Conservation (phyloP, 2,888 invertebrate species). For the Cecidostiba fungosa region DNA sequence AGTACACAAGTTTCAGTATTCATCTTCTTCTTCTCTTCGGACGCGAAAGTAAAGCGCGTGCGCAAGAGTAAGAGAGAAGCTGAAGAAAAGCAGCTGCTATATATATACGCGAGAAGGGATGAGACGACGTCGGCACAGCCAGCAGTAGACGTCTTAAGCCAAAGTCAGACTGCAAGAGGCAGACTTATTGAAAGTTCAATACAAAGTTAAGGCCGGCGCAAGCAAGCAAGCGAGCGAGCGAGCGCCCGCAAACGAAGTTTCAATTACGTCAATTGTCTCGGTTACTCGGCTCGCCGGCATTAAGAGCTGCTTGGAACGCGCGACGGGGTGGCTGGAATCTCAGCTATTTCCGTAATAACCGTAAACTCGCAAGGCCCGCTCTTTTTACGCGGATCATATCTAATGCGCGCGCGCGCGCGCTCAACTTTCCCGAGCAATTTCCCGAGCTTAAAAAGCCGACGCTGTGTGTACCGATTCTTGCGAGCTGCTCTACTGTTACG, state of each 20-base stretch:
- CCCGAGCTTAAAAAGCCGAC: conserved; percentile 33
- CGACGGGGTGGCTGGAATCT: neutral
- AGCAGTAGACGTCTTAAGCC: conserved; percentile 57
- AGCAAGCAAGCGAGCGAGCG: neutral
- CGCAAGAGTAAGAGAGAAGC: conserved; percentile 24
- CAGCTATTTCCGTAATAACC: conserved; percentile 10
- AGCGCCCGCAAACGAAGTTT: conserved; percentile 63
- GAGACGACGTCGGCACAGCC: neutral
- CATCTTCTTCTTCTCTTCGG: conserved; percentile 27
- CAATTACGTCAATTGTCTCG: conserved; percentile 66
- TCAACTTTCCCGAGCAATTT: conserved; percentile 35
- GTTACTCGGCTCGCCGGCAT: conserved; percentile 50
- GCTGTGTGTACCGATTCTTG: neutral
- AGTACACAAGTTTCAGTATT: conserved; percentile 58
- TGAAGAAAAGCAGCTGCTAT: conserved; percentile 28
- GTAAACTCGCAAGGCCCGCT: neutral
- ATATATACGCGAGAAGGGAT: neutral
- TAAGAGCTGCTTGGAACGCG: conserved; percentile 36
- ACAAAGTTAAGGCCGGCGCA: conserved; percentile 60
- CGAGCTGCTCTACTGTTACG: neutral
- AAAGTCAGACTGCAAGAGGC: conserved; percentile 62
- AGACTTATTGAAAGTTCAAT: conserved; percentile 65
- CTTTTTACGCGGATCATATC: conserved; percentile 50
- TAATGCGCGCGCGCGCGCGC: neutral
- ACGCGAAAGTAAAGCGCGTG: neutral